Base-by-base conservation (phyloP, 2,888 invertebrate species). In the Drepanosiphum platanoidis region DNA sequence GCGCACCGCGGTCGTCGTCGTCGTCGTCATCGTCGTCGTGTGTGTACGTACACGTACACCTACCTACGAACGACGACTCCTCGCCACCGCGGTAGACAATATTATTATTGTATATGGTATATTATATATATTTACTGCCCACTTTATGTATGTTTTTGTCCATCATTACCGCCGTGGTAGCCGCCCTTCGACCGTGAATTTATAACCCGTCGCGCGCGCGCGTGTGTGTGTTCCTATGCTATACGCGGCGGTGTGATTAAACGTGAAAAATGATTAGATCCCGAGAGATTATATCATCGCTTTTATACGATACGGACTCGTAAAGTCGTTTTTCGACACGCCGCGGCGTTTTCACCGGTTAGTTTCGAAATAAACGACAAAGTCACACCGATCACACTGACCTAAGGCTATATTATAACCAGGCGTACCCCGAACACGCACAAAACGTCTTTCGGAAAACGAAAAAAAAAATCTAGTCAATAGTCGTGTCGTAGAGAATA, bases 181-280 rank as follows among this genome's bases (percentile, higher is more conserved):
- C 61, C 61, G 61, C 61, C 61, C 61, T 27, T n/a, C 11, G 32
- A 32, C 4, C 66, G 4, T 66, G 30, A 32, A 32, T 66, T 32
- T 66, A n/a, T n/a, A 66, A 66, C 66, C 15, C 11, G 15, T 11
- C 32, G 7, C 15, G 64, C n/a, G 64, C 30, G 58, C 58, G 11
- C 30, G 30, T 61, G 42, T 27, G 42, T 46, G 66, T 66, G 66
- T 80, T 52, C 15, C 52, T 52, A 22, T 52, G 22, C 15, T 52
- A 52, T 9, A 42, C 8, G 4, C 9, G 42, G 61, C 34, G 34
- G 68, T 7, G 68, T 34, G 74, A 75, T 75, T 75, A 75, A 75
- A 75, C 52, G 52, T 58, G 52, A 70, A 52, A 80, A 80, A 80
- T 52, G 9, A 80, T 80, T 80, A 70, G 80, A 52, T 80, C 52